Evolutionary conservation across 2,888 invertebrate species (phyloP).

Genomic region (Scaptomyza flava): DNA sequence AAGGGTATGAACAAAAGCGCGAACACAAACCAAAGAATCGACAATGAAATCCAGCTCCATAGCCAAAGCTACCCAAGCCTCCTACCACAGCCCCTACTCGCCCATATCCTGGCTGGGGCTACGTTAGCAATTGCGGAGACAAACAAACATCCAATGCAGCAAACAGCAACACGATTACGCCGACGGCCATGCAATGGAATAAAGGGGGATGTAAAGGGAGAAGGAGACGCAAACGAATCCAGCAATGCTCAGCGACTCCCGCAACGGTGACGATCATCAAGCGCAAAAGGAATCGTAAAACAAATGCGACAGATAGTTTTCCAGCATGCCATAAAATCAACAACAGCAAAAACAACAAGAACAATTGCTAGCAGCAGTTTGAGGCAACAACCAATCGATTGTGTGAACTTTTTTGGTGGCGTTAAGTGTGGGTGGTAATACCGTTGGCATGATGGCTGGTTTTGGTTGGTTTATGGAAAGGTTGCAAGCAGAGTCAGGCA

Average conservation of each 20-base stretch:
- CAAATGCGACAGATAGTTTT: slow-evolving; percentile 78
- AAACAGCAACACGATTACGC: slow-evolving; percentile 74
- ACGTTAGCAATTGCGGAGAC: slow-evolving; percentile 58
- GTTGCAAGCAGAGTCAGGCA: not conserved
- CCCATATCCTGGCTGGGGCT: slow-evolving; percentile 17
- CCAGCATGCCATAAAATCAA: slow-evolving; percentile 66
- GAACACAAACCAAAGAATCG: slow-evolving; percentile 33
- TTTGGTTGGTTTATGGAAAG: not conserved
- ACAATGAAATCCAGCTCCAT: slow-evolving; percentile 54
- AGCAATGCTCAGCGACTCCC: slow-evolving; percentile 36
- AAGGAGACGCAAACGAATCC: slow-evolving; percentile 21
- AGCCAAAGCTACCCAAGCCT: not conserved
- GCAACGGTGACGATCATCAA: slow-evolving; percentile 70
- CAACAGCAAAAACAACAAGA: slow-evolving; percentile 40
- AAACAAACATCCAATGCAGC: slow-evolving; percentile 75
- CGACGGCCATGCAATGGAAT: slow-evolving; percentile 49
- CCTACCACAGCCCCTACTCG: not conserved
- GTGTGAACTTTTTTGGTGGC: slow-evolving; percentile 64
- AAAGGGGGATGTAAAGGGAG: not conserved
- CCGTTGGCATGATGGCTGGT: slow-evolving; percentile 4
- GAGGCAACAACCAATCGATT: slow-evolving; percentile 70
- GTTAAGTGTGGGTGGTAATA: slow-evolving; percentile 57
- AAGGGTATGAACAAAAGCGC: slow-evolving; percentile 13
- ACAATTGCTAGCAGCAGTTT: slow-evolving; percentile 47
- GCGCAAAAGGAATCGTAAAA: slow-evolving; percentile 77